A percentile compares a stretch with the other conserved stretches of the same genome.
These are phyloP conservation scores for Phyto melanocephala DNA, from an alignment of 2,888 invertebrate species.

Conservation along the genomic window DNA sequence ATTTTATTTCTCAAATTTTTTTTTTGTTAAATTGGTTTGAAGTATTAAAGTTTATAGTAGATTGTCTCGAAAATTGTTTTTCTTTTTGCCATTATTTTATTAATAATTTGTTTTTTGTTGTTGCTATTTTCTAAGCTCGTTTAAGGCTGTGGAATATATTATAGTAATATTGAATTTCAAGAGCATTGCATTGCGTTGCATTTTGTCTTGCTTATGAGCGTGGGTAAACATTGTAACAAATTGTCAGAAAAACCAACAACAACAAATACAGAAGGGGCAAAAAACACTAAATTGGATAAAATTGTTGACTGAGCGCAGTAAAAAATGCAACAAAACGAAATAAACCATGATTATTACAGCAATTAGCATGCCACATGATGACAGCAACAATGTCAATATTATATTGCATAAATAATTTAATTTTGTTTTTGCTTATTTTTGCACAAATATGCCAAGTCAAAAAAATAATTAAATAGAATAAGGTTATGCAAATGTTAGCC, in stretches of 20 bases:
- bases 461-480: neutral
- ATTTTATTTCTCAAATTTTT: neutral
- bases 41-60: slow-evolving; percentile 29
- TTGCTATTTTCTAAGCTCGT: neutral
- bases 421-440: slow-evolving; percentile 14
- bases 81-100: slow-evolving; percentile 25
- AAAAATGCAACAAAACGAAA: slow-evolving; percentile 5
- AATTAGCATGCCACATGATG: slow-evolving; percentile 57
- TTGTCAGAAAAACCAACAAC: slow-evolving; percentile 11
- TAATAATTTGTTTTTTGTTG: slow-evolving; percentile 25
- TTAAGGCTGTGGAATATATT: slow-evolving; percentile 4
- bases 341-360: slow-evolving; percentile 33
- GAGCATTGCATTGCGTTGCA: slow-evolving; percentile 57
- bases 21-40: slow-evolving; percentile 6
- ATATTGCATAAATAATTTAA: slow-evolving; percentile 52
- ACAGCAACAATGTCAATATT: slow-evolving; percentile 63
- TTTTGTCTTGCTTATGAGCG: slow-evolving; percentile 50
- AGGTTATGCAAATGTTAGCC: neutral
- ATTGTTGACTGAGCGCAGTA: neutral
- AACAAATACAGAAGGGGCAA: neutral
- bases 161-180: slow-evolving; percentile 59
- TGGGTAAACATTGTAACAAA: slow-evolving; percentile 56
- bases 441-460: slow-evolving; percentile 23
- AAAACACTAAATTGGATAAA: slow-evolving; percentile 41
- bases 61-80: slow-evolving; percentile 38